Conservation (phyloP, 2,888 invertebrate species). For the Myopa testacea region DNA sequence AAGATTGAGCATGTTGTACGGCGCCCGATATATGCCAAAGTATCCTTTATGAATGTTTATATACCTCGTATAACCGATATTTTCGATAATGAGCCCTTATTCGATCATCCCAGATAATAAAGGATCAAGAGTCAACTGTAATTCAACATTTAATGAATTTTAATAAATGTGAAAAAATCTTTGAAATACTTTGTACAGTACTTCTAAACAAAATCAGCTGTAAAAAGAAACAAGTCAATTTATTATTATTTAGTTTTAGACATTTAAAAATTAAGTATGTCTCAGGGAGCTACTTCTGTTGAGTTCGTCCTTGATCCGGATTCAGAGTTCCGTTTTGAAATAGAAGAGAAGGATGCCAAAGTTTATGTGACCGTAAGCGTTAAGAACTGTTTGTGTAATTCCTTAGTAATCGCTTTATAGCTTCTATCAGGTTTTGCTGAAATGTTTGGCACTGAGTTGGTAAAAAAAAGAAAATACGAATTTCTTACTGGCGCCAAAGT, state of each 20-base stretch:
- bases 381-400: neutral
- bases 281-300: slow-evolving; percentile 53
- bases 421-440: slow-evolving; percentile 92
- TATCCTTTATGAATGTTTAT: too few species aligned
- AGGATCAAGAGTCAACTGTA: too few species aligned
- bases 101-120: too few species aligned
- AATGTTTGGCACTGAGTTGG: slow-evolving; percentile 95
- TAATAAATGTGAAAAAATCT: too few species aligned
- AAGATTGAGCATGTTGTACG: too few species aligned
- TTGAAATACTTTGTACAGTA: too few species aligned
- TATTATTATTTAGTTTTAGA: neutral
- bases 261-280: slow-evolving; percentile 46
- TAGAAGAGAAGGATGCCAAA: slow-evolving; percentile 88
- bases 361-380: slow-evolving; percentile 78
- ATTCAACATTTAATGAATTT: too few species aligned
- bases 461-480: slow-evolving; percentile 90
- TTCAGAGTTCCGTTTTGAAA: slow-evolving; percentile 93
- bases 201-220: too few species aligned
- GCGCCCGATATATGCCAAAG: too few species aligned
- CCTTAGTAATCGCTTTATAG: slow-evolving; percentile 67
- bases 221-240: too few species aligned
- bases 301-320: slow-evolving; percentile 87
- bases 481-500: slow-evolving; percentile 92
- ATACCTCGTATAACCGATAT: too few species aligned
- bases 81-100: too few species aligned